Base-by-base conservation (phyloP, 2,113 vertebrate species). In the Phyllopteryx taeniolatus region DNA sequence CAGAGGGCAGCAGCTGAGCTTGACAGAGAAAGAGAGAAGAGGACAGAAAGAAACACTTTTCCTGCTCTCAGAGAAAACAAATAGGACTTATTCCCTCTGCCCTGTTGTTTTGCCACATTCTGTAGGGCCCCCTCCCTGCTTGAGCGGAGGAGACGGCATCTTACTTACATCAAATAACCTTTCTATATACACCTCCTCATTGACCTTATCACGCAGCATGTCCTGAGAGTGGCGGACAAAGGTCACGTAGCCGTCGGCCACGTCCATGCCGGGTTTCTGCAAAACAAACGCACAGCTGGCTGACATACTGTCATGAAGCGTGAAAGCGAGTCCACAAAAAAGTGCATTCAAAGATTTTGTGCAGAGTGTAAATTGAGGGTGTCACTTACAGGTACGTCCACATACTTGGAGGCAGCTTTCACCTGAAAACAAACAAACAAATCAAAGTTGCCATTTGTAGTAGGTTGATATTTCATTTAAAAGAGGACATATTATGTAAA, bases 161-260 rank as follows among this genome's bases (percentile, higher is more conserved):
- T 95, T 99, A 99, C 98, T 99, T 99, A 99, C 98, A 96, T 99
- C 97, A 99, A 99, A 99, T 98, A 99, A 99, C 94, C 98, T 98
- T 98, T 99, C 97, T 98, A 99, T 99, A 96, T 99, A 99, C 96
- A 99, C 98, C 96, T 99, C 97, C 96, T 99, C 98, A 99, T 99
- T 99, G 97, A 99, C 98, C 97, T 99, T 99, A 95, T 99, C 98
- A 95, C 98, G 97, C 76, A 99, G 96, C 90, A 98, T 96, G 94
- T 99, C 98, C 96, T 99, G 98, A 96, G 96, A 98, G 93, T 99
- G 97, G 92, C 98, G 97, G 86, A 98, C 96, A 93, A 98, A 99
- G 92, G 98, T 99, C 94, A 99, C 97, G 77, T 99, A 99, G 92
- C 96, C 96, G 54, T 99, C 98, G 44, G 98, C 97, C 91, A 99